phyloP scores from a whole-genome alignment of 2,888 invertebrate genomes.

The Eilema griseolum region DNA sequence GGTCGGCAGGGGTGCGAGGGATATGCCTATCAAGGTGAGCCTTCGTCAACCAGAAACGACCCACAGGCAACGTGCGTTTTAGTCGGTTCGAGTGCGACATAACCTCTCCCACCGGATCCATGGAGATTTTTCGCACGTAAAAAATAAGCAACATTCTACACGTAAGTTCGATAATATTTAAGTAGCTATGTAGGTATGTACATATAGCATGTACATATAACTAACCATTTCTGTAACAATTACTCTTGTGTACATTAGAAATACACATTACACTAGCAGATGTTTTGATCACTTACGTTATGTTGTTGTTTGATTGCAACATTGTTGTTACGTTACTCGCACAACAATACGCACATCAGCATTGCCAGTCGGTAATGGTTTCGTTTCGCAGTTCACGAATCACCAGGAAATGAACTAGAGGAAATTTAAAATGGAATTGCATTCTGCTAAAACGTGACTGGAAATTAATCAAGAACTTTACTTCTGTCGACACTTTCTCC shows the following conservation, averaged over 20 bases:
- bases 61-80: too few species aligned
- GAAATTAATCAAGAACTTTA: conserved; percentile 36
- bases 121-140: too few species aligned
- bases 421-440: conserved; percentile 22
- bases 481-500: conserved; percentile 19
- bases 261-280: background rate
- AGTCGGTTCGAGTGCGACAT: too few species aligned
- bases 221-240: background rate
- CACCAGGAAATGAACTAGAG: conserved; percentile 15
- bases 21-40: too few species aligned
- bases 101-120: too few species aligned
- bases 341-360: background rate
- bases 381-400: conserved; percentile 6
- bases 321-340: background rate
- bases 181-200: too few species aligned
- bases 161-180: too few species aligned
- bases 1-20: too few species aligned
- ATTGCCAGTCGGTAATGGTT: background rate
- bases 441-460: conserved; percentile 20
- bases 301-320: background rate
- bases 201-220: too few species aligned
- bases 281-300: background rate
- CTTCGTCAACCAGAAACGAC: too few species aligned
- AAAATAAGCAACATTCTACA: too few species aligned
- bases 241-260: background rate